Conservation (phyloP, 2,888 invertebrate species). For the Chrysolina oricalcia region DNA sequence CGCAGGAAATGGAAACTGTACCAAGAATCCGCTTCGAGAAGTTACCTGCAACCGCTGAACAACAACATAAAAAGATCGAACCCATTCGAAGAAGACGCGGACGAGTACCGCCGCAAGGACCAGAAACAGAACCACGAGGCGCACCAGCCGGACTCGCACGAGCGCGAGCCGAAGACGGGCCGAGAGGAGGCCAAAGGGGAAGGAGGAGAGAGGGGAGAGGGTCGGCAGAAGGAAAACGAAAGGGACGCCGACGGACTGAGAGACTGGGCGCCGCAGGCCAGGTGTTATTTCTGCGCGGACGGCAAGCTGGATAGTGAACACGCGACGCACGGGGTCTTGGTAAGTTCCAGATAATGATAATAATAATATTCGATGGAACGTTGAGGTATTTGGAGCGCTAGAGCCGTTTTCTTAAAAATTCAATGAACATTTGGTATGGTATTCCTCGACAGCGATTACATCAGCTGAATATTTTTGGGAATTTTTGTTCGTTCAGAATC, state of each 20-base stretch:
- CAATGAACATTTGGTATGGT: too few relatives aligned
- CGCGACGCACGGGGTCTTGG: conserved; percentile 71
- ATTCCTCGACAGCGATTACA: too few relatives aligned
- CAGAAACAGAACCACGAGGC: conserved; percentile 42
- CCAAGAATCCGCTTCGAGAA: conserved; percentile 80
- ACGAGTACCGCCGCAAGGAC: conserved; percentile 58
- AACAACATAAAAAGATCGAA: conserved; percentile 69
- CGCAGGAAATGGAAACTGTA: conserved; percentile 96
- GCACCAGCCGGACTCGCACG: conserved; percentile 39
- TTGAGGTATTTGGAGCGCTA: too few relatives aligned
- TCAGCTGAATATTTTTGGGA: too few relatives aligned
- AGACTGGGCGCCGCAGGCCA: conserved; percentile 86
- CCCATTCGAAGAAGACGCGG: conserved; percentile 62
- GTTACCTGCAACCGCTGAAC: conserved; percentile 71
- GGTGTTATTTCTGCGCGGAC: conserved; percentile 89
- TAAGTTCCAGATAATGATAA: conserved; percentile 65
- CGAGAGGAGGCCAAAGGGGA: conserved; percentile 50
- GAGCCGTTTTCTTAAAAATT: too few relatives aligned
- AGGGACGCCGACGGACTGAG: conserved; percentile 66
- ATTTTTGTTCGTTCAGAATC: too few relatives aligned
- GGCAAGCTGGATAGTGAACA: conserved; percentile 78
- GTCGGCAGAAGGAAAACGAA: conserved; percentile 59
- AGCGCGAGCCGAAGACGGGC: conserved; percentile 49
- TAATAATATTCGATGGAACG: too few relatives aligned
- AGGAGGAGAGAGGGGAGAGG: conserved; percentile 58